Evolutionary conservation across 2,888 invertebrate genomes (phyloP).

Genomic region (Drosophila anceps): DNA sequence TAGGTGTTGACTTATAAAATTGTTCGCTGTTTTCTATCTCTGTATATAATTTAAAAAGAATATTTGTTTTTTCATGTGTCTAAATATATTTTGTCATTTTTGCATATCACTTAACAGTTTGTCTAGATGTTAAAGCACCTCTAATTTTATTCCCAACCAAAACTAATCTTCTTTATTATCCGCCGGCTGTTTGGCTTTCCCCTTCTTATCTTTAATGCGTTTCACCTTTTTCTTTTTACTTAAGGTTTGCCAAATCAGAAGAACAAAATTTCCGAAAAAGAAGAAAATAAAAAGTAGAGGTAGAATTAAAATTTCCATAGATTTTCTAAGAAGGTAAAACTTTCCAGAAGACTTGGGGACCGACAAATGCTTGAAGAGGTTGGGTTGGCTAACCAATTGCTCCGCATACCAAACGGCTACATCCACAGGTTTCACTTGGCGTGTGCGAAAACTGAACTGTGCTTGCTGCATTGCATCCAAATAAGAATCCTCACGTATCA

Average conservation of each 20-base stretch:
- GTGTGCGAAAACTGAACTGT: constrained; percentile 49
- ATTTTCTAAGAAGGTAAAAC: constrained; percentile 49
- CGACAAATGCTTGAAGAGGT: constrained; percentile 37
- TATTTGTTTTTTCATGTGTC: background rate
- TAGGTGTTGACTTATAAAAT: background rate
- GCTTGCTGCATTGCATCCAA: constrained; percentile 25
- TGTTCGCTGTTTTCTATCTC: background rate
- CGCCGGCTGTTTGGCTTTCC: background rate
- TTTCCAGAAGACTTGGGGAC: constrained; percentile 12
- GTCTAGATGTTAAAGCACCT: constrained; percentile 1
- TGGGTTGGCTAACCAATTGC: constrained; percentile 47
- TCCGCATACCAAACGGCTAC: constrained; percentile 71
- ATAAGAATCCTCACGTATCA: constrained; percentile 31
- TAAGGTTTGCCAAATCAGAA: background rate
- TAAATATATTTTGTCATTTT: background rate
- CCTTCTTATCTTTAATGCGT: background rate
- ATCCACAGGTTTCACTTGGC: constrained; percentile 45
- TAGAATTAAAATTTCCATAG: constrained; percentile 55
- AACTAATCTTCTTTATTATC: constrained; percentile 18
- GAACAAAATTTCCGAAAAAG: constrained; percentile 23
- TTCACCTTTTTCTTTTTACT: constrained; percentile 2
- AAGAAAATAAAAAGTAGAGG: constrained; percentile 24
- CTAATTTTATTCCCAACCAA: background rate
- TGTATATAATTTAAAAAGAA: no score
- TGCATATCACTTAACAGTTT: background rate